Percentiles rank a stretch among this genome's conserved stretches.
Conservation (phyloP, 2,888 invertebrate species). For the Julus scanicus region DNA sequence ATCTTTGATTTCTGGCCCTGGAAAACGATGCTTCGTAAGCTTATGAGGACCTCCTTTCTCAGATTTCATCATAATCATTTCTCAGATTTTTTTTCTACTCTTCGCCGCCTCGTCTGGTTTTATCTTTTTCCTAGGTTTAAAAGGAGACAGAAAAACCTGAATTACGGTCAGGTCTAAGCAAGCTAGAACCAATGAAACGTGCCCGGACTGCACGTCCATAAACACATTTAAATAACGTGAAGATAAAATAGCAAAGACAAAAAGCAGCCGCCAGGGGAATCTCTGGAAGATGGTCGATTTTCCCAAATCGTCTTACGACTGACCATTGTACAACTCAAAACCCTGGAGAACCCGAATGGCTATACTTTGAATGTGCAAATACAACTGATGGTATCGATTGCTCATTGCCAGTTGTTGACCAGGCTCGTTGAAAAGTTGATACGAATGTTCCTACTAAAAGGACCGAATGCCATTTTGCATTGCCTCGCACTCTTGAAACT, state of each 20-base stretch:
- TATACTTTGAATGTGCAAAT: neutral
- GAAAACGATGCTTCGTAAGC: neutral
- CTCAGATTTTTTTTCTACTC: neutral
- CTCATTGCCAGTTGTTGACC: neutral
- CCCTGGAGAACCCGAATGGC: neutral
- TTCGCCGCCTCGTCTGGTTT: neutral
- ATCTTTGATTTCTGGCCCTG: neutral
- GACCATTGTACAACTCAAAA: neutral
- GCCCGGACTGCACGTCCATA: neutral
- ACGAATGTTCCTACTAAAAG: neutral
- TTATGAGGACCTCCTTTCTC: neutral
- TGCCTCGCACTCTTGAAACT: neutral
- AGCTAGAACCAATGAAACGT: neutral
- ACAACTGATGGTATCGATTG: constrained; percentile 28
- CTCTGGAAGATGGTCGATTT: neutral
- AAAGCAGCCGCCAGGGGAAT: neutral
- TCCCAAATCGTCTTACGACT: neutral
- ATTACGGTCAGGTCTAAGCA: neutral
- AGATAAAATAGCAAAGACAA: neutral
- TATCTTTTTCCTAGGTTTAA: neutral
- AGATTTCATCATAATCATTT: constrained; percentile 8
- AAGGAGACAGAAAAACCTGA: neutral
- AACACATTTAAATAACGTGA: neutral
- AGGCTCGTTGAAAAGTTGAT: neutral
- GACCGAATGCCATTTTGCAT: neutral